A percentile compares a stretch with the other conserved stretches of the same genome.
Conservation (phyloP, 2,797 vertebrate genomes). For the Cyclopterus lumpus region DNA sequence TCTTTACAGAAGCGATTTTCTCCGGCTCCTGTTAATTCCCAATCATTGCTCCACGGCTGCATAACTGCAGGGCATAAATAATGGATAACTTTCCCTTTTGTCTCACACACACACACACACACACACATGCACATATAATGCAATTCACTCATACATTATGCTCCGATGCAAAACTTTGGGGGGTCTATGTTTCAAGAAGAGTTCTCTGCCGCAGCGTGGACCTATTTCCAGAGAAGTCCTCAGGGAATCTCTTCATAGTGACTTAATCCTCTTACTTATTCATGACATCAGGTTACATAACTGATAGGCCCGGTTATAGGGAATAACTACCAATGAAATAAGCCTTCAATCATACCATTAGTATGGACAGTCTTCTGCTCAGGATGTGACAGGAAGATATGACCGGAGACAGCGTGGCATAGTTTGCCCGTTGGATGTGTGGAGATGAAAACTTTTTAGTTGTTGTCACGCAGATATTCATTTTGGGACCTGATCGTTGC, state of each 20-base stretch:
- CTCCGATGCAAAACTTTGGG: conserved; percentile 33
- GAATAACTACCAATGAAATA: conserved; percentile 28
- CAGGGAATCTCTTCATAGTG: conserved; percentile 49
- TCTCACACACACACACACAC: conserved; percentile 19
- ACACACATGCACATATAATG: conserved; percentile 25
- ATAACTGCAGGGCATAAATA: conserved; percentile 68
- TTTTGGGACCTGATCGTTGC: not conserved
- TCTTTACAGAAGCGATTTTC: conserved; percentile 52
- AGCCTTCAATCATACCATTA: conserved; percentile 27
- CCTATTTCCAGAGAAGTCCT: conserved; percentile 52
- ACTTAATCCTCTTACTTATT: conserved; percentile 64
- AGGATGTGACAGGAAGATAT: not conserved
- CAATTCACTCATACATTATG: conserved; percentile 31
- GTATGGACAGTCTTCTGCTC: conserved; percentile 19
- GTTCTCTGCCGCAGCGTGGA: conserved; percentile 35
- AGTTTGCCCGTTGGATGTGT: not conserved
- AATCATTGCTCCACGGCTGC: conserved; percentile 57
- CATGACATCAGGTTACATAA: conserved; percentile 69
- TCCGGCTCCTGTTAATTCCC: conserved; percentile 55
- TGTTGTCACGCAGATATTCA: not conserved
- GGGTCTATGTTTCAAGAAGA: conserved; percentile 48
- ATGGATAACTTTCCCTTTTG: conserved; percentile 51
- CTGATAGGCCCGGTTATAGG: conserved; percentile 55
- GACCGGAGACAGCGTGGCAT: not conserved
- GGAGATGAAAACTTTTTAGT: not conserved